phyloP scores from a whole-genome alignment of 2,113 vertebrate genomes.

The Pseudorasbora parva region DNA sequence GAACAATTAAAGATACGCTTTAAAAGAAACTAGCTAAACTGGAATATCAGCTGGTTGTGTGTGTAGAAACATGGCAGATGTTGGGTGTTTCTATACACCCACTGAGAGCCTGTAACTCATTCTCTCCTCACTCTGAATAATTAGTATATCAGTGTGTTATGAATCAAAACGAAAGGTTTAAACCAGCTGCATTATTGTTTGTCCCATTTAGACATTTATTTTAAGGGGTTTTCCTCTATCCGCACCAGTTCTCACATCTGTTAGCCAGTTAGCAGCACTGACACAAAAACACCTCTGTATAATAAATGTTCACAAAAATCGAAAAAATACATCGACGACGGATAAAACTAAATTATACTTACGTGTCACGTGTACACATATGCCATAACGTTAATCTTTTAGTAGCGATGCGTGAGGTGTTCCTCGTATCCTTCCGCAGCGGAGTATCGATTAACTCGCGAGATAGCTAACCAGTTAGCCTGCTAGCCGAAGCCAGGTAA shows the following conservation, averaged over 20 bases:
- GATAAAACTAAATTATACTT: constrained; percentile 28
- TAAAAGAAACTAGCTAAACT: background rate
- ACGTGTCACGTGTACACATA: constrained; percentile 28
- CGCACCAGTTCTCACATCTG: constrained; percentile 13
- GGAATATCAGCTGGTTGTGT: constrained; percentile 24
- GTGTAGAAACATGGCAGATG: background rate
- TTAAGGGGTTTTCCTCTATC: background rate
- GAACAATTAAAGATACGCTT: background rate
- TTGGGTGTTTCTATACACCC: constrained; percentile 13
- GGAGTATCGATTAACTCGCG: constrained; percentile 25
- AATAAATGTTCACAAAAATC: background rate
- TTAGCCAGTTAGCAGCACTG: constrained; percentile 39
- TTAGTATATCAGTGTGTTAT: background rate
- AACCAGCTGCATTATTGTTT: background rate
- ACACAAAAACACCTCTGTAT: background rate
- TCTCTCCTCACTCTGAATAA: background rate
- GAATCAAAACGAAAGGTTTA: background rate
- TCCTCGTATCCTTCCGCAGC: background rate
- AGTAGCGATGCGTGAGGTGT: background rate
- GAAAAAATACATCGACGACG: background rate
- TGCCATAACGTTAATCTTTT: background rate
- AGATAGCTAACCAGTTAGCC: constrained; percentile 25
- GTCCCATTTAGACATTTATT: background rate
- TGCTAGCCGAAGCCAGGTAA: constrained; percentile 31
- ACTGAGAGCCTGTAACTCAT: background rate